Percentiles rank a stretch among this genome's conserved stretches.
These are phyloP conservation scores for Morone saxatilis DNA, from an alignment of 2,113 vertebrate genomes.

Conservation along the genomic window DNA sequence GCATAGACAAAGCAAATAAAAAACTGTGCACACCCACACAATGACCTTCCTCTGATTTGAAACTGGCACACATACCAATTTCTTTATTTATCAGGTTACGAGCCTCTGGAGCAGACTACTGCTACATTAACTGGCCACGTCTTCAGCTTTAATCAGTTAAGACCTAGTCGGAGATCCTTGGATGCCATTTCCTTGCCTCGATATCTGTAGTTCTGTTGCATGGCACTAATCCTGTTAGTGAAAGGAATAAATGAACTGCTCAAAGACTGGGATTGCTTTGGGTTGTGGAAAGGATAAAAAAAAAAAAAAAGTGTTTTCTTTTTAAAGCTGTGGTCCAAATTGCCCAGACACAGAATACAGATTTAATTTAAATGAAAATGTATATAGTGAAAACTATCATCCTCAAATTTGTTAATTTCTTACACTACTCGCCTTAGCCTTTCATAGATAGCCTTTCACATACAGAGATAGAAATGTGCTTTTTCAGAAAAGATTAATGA, in stretches of 20 bases:
- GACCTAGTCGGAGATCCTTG: slow-evolving; percentile 47
- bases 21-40: slow-evolving; percentile 39
- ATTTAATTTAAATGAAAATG: slow-evolving; percentile 49
- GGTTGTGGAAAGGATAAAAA: slow-evolving; percentile 1
- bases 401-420: slow-evolving; percentile 49
- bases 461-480: slow-evolving; percentile 29
- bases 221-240: slow-evolving; percentile 45
- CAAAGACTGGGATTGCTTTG: slow-evolving; percentile 19
- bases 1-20: slow-evolving; percentile 33
- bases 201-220: slow-evolving; percentile 33
- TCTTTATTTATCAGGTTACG: slow-evolving; percentile 71
- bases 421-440: slow-evolving; percentile 7
- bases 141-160: slow-evolving; percentile 59
- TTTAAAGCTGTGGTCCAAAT: slow-evolving; percentile 49
- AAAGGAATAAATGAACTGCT: slow-evolving; percentile 39
- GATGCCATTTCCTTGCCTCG: slow-evolving; percentile 29
- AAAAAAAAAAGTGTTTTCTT: slow-evolving; percentile 12
- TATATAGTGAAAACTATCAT: slow-evolving; percentile 57
- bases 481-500: slow-evolving; percentile 52
- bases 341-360: slow-evolving; percentile 22
- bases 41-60: slow-evolving; percentile 56
- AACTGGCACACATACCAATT: slow-evolving; percentile 32
- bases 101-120: slow-evolving; percentile 32
- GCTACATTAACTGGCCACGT: slow-evolving; percentile 44
- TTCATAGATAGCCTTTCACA: slow-evolving; percentile 15